Evolutionary conservation across 2,888 invertebrate genomes (phyloP).

Genomic region (Germaria angustata): DNA sequence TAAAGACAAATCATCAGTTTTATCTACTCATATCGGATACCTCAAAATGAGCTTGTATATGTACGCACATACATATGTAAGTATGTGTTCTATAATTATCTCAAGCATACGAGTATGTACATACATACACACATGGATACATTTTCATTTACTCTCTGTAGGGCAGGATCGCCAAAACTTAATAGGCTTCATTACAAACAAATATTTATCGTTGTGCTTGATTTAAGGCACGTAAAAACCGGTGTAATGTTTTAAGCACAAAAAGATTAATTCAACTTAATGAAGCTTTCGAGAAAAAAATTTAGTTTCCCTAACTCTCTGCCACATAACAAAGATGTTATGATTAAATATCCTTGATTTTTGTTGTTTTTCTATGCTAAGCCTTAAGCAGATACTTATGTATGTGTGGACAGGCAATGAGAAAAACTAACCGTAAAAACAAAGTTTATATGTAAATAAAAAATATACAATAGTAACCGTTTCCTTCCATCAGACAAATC

Average conservation of each 20-base stretch:
- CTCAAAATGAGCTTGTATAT: no score
- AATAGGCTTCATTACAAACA: conserved; percentile 51
- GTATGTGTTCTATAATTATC: no score
- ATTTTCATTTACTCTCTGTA: background rate
- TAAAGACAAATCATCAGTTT: no score
- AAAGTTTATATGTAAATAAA: background rate
- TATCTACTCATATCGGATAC: no score
- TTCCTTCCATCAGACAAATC: conserved; percentile 7
- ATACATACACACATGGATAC: no score
- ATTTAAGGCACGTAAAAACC: conserved; percentile 40
- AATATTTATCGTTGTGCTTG: background rate
- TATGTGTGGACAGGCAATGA: conserved; percentile 15
- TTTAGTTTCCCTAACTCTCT: background rate
- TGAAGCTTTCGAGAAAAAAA: conserved; percentile 8
- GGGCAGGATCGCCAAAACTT: conserved; percentile 25
- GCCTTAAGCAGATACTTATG: conserved; percentile 53
- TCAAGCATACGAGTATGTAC: no score
- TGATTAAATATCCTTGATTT: conserved; percentile 47
- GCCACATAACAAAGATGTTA: conserved; percentile 23
- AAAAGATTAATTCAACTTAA: conserved; percentile 48
- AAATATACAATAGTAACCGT: background rate
- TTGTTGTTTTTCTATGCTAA: conserved; percentile 24
- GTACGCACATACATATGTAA: background rate
- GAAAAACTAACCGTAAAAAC: conserved; percentile 17
- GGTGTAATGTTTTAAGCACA: conserved; percentile 25